These are phyloP conservation scores for Sphenopsis melanotis DNA, from an alignment of 2,797 vertebrate genomes.

Conservation along the genomic window DNA sequence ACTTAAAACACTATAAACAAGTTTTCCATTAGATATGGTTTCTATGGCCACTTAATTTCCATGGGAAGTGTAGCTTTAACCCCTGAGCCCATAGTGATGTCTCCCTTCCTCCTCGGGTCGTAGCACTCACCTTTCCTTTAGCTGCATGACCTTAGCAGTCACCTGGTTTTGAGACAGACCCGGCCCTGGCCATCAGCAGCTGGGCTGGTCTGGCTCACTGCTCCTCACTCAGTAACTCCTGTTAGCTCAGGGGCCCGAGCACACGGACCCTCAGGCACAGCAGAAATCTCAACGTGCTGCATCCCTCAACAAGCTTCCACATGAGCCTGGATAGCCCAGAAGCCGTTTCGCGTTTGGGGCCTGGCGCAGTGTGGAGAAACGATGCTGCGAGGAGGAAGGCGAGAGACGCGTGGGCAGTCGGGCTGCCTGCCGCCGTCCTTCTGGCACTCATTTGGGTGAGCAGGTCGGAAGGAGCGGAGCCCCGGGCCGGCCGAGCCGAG, in stretches of 20 bases:
- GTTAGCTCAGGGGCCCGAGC: not conserved
- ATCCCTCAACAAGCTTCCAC: too few species aligned
- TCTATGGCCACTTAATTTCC: not conserved
- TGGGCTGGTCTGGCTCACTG: accelerated
- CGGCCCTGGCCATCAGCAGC: too few species aligned
- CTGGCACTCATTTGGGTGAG: accelerated
- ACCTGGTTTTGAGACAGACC: not conserved
- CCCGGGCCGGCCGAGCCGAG: not conserved
- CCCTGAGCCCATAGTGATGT: accelerated
- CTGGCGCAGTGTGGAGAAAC: accelerated
- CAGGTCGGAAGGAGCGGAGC: not conserved
- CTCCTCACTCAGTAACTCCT: not conserved
- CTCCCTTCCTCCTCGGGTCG: not conserved
- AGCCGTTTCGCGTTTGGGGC: accelerated
- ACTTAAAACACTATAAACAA: not conserved
- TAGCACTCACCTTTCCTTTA: accelerated
- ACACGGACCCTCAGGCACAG: accelerated
- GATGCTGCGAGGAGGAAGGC: not conserved
- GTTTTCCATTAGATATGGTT: not conserved
- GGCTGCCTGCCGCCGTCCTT: accelerated
- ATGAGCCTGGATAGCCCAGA: not conserved
- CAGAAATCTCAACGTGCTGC: not conserved
- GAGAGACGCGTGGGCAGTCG: accelerated
- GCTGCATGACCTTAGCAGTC: not conserved
- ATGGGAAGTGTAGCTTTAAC: not conserved